These are phyloP conservation scores for Xylocampa areola DNA, from an alignment of 2,888 invertebrate species.

Conservation along the genomic window DNA sequence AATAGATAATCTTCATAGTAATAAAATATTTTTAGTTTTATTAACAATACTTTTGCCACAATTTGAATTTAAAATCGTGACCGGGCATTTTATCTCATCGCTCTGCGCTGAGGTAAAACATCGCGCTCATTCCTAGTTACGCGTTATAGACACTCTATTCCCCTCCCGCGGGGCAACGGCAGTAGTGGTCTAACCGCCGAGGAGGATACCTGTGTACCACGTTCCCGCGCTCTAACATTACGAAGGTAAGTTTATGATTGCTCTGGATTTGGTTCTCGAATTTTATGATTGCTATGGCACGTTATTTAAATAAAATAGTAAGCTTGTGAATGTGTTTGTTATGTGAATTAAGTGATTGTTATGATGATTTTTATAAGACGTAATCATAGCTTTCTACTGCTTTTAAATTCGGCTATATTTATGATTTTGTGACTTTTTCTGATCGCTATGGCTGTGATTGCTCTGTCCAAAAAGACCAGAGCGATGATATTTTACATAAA, in stretches of 20 bases:
- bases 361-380: conserved; percentile 7
- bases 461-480: conserved; percentile 12
- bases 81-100: conserved; percentile 5
- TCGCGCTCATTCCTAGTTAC: conserved; percentile 16
- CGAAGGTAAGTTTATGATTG: conserved; percentile 26
- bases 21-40: background rate
- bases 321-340: conserved; percentile 8
- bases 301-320: conserved; percentile 11
- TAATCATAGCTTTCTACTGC: conserved; percentile 15
- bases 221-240: conserved; percentile 13
- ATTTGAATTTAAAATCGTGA: conserved; percentile 3
- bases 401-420: conserved; percentile 18
- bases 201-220: conserved; percentile 3
- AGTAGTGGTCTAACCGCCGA: conserved; percentile 11
- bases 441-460: conserved; percentile 11
- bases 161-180: conserved; percentile 8
- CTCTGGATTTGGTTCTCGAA: conserved; percentile 21
- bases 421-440: conserved; percentile 16
- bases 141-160: conserved; percentile 8
- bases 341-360: conserved; percentile 5
- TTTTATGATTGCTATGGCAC: conserved; percentile 13
- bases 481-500: conserved; percentile 16
- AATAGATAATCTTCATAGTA: conserved; percentile 1
- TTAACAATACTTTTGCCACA: conserved; percentile 3
- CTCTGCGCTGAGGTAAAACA: conserved; percentile 12